phyloP scores from a whole-genome alignment of 1,140 invertebrate genomes.

The Dryas iulia region DNA sequence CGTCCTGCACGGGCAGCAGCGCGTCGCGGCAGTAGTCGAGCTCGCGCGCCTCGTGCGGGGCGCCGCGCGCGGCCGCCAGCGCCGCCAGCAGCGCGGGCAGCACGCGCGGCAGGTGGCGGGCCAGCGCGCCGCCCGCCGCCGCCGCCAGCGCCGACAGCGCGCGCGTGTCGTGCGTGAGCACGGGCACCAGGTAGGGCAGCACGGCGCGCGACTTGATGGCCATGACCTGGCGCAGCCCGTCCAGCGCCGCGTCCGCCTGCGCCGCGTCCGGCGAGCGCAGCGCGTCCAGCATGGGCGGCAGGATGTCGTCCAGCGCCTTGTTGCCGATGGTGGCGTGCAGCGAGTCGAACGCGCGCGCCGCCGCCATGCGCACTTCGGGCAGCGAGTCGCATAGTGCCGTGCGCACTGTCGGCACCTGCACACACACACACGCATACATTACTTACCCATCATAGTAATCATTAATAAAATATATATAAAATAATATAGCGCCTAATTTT shows the following conservation, averaged over 20 bases:
- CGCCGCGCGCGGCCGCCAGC: conserved; percentile 83
- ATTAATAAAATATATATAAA: too few relatives aligned
- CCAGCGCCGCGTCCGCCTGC: conserved; percentile 92
- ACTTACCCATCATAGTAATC: too few relatives aligned
- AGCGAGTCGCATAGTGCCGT: conserved; percentile 96
- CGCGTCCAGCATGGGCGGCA: conserved; percentile 93
- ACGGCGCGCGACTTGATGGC: conserved; percentile 97
- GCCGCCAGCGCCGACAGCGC: conserved; percentile 94
- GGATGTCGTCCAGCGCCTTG: conserved; percentile 97
- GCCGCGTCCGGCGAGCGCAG: conserved; percentile 87
- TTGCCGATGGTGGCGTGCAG: conserved; percentile 96
- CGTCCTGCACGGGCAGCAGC: conserved; percentile 93
- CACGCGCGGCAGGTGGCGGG: conserved; percentile 84
- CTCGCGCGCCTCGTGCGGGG: conserved; percentile 86
- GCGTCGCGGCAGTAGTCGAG: conserved; percentile 97
- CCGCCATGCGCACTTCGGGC: conserved; percentile 95
- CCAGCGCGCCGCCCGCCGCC: conserved; percentile 85
- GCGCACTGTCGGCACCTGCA: conserved; percentile 93
- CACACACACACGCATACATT: too few relatives aligned
- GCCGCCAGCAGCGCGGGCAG: conserved; percentile 91
- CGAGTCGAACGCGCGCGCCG: conserved; percentile 97
- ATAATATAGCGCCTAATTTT: too few relatives aligned
- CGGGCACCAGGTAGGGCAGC: conserved; percentile 96
- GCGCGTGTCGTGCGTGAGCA: conserved; percentile 90
- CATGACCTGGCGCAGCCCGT: conserved; percentile 93